These are phyloP conservation scores for Calameuta filiformis DNA, from an alignment of 2,888 invertebrate species.

Conservation along the genomic window DNA sequence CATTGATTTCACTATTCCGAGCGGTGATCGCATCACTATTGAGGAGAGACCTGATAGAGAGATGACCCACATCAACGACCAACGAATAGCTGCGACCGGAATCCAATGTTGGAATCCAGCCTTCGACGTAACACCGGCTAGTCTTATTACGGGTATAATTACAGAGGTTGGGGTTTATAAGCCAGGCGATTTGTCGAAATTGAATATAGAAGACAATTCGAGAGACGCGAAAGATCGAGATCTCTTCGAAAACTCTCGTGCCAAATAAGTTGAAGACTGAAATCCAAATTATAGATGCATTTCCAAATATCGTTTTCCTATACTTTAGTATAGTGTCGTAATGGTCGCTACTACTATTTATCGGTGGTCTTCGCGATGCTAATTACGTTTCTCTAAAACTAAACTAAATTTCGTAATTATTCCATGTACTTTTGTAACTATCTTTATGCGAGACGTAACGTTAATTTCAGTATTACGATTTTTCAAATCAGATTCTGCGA, in stretches of 20 bases:
- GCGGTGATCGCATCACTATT: slow-evolving; percentile 90
- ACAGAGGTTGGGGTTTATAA: slow-evolving; percentile 91
- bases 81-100: slow-evolving; percentile 88
- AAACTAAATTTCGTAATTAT: not conserved
- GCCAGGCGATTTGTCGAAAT: slow-evolving; percentile 68
- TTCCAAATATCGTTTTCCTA: not conserved
- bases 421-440: not conserved
- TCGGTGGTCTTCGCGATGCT: not conserved
- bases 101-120: slow-evolving; percentile 98
- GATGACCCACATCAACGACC: slow-evolving; percentile 90
- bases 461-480: not conserved
- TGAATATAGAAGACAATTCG: slow-evolving; percentile 1
- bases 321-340: not conserved
- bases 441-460: not conserved
- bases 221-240: not conserved
- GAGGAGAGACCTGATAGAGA: slow-evolving; percentile 93
- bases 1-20: slow-evolving; percentile 81
- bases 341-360: not conserved
- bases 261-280: not conserved
- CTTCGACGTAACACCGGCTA: slow-evolving; percentile 96
- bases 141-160: slow-evolving; percentile 91
- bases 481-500: not conserved
- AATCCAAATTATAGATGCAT: not conserved
- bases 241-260: not conserved
- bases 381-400: not conserved